Conservation (phyloP, 2,888 invertebrate genomes). For the Diachrysia chrysitis region DNA sequence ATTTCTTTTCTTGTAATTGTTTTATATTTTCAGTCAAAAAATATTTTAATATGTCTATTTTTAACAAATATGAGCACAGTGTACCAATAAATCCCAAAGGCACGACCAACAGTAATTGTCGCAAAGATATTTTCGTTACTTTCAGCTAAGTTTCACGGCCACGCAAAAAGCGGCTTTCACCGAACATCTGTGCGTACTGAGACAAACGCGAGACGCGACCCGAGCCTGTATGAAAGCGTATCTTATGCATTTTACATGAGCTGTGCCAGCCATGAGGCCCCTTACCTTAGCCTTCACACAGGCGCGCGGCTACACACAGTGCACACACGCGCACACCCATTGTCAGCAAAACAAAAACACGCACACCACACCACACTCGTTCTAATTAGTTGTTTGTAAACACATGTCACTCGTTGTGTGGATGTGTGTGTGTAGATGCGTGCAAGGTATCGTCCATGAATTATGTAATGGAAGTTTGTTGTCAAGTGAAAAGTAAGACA, state of each 20-base stretch:
- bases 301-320: slow-evolving; percentile 54
- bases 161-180: slow-evolving; percentile 78
- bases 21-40: neutral
- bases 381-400: slow-evolving; percentile 86
- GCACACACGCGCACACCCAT: slow-evolving; percentile 58
- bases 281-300: slow-evolving; percentile 64
- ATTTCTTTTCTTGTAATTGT: neutral
- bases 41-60: neutral
- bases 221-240: slow-evolving; percentile 76
- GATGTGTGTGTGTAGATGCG: slow-evolving; percentile 66
- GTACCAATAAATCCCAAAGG: neutral
- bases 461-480: slow-evolving; percentile 53
- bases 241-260: slow-evolving; percentile 92
- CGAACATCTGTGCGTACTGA: slow-evolving; percentile 82
- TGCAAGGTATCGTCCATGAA: slow-evolving; percentile 56
- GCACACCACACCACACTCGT: slow-evolving; percentile 66
- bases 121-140: slow-evolving; percentile 51
- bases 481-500: slow-evolving; percentile 47
- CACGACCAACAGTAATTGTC: slow-evolving; percentile 33
- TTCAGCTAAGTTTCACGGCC: slow-evolving; percentile 74
- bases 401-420: slow-evolving; percentile 69
- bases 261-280: slow-evolving; percentile 64
- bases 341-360: slow-evolving; percentile 72
- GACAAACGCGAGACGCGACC: slow-evolving; percentile 77
- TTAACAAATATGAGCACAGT: slow-evolving; percentile 3